A percentile compares a stretch with the other conserved stretches of the same genome.
Evolutionary conservation across 2,888 invertebrate genomes (phyloP).

Genomic region (Zygothrica quintamaculata): DNA sequence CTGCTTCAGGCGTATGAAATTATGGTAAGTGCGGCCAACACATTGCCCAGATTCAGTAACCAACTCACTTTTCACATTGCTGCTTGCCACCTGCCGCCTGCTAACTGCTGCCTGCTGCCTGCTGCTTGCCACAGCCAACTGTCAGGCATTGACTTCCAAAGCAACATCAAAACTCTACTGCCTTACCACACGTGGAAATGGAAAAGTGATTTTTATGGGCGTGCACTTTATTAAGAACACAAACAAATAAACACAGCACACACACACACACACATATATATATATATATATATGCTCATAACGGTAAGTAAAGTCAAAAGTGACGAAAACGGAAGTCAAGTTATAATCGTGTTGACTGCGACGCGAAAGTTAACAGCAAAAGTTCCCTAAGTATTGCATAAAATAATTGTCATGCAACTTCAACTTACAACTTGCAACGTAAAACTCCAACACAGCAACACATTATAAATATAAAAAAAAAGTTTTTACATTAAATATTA

Average conservation of each 20-base stretch:
- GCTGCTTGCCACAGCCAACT: background rate
- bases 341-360: conserved; percentile 21
- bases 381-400: conserved; percentile 2
- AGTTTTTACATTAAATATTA: no score
- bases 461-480: no score
- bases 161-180: background rate
- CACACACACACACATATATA: no score
- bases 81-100: background rate
- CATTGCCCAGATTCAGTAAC: conserved; percentile 34
- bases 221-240: conserved; percentile 58
- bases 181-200: conserved; percentile 30
- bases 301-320: conserved; percentile 11
- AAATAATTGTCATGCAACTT: background rate
- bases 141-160: background rate
- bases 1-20: conserved; percentile 34
- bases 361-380: conserved; percentile 15
- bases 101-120: background rate
- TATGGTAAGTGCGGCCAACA: conserved; percentile 55
- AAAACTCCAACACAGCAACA: no score
- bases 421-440: background rate
- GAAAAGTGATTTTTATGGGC: conserved; percentile 70
- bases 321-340: conserved; percentile 21
- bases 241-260: conserved; percentile 17
- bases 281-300: conserved; percentile 8
- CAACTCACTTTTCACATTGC: conserved; percentile 1